These are phyloP conservation scores for Mechanitis messenoides DNA, from an alignment of 2,888 invertebrate species.

Conservation along the genomic window DNA sequence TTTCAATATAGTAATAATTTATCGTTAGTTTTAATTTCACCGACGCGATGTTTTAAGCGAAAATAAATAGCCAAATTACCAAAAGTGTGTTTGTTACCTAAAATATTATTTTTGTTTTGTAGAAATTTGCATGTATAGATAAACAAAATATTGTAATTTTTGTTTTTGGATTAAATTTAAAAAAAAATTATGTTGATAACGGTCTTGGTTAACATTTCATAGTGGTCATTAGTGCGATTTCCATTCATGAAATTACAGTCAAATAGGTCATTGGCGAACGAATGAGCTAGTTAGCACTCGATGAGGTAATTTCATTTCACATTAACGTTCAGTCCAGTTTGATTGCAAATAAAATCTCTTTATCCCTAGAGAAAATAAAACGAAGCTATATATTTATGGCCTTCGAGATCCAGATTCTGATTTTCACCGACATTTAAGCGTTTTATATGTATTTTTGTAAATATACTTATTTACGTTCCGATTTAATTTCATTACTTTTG, in stretches of 20 bases:
- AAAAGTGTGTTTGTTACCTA: no score
- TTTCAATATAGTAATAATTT: no score
- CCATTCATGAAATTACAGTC: constrained; percentile 17
- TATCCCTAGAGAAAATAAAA: constrained; percentile 28
- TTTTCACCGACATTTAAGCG: constrained; percentile 10
- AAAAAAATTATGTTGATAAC: no score
- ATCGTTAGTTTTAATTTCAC: no score
- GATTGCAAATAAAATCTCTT: constrained; percentile 23
- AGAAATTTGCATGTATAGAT: no score
- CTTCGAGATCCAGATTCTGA: constrained; percentile 15
- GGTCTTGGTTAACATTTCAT: not conserved
- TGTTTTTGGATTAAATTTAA: no score
- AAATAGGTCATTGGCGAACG: constrained; percentile 16
- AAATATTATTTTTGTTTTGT: no score
- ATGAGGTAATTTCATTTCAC: constrained; percentile 23
- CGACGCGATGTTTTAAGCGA: no score
- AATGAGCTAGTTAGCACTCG: constrained; percentile 23
- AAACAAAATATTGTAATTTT: no score
- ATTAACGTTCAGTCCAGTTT: constrained; percentile 17
- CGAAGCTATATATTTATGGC: constrained; percentile 24
- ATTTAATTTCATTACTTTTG: not conserved
- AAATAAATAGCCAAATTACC: no score
- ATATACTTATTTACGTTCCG: not conserved
- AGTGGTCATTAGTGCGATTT: constrained; percentile 8
- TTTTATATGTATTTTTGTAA: constrained; percentile 9